Base-by-base conservation (phyloP, 2,888 invertebrate genomes). In the Dicycla oo region DNA sequence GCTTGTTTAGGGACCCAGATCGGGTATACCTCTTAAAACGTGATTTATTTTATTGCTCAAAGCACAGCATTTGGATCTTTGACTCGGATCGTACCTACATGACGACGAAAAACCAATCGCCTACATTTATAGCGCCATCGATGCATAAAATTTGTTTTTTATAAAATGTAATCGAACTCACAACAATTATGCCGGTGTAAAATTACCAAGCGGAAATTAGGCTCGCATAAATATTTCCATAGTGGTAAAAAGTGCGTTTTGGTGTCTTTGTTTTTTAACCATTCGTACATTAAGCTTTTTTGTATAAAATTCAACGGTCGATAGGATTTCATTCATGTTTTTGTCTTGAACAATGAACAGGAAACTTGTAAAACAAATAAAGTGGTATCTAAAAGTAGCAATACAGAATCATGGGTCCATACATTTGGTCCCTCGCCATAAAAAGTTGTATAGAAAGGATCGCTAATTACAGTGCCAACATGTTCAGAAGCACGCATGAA, bases 21-120 rank as follows among this genome's bases (percentile, higher is more conserved):
- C 94, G 89, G 94, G 94, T 95, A 92, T 93, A 90, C 92, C 94
- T 93, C 92, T 95, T 94, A 94, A 93, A 90, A 88, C 77, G 89
- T 93, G 95, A 96, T 96, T 96, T 95, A 96, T 95, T 94, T 96
- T 95, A 95, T 94, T 93, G 93, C 92, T 93, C 87, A 89, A 94
- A 93, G 95, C 94, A 94, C 90, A 93, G 90, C 88, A 90, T 92
- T 93, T 87, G 88, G 90, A 90, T 91, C 90, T 90, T 89, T 81
- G 88, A 84, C 85, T 89, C 81, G 83, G 87, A 88, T 91, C 89
- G 89, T 88, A 90, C 89, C 83, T 83, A 89, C 88, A 86, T 80
- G 87, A 83, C 86, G 87, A 88, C 88, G 83, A 88, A 89, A 89
- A 90, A 89, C 87, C 90, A 87, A 92, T 91, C 88, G 87, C 86